These are phyloP conservation scores for Papio anubis DNA, from an alignment of 2,113 vertebrate genomes.

Conservation along the genomic window DNA sequence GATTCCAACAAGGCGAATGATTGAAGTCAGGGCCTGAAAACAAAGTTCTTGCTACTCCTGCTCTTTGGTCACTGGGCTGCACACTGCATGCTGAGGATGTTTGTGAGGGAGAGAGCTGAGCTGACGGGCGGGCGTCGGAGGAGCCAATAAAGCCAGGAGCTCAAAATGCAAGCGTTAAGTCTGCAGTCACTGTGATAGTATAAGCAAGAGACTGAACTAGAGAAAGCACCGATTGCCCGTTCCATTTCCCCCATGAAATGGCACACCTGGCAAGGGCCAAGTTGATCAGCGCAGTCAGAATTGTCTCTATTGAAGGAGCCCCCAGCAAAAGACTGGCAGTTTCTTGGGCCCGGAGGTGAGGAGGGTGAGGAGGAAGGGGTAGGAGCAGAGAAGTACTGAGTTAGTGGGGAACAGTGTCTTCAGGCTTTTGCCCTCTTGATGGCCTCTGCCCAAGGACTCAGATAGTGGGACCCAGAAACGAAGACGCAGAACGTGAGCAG, in stretches of 20 bases:
- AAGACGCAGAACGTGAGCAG: accelerated
- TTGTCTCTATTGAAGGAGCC: background rate
- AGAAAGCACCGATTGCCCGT: background rate
- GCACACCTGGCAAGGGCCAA: background rate
- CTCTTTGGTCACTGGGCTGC: background rate
- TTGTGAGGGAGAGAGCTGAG: background rate
- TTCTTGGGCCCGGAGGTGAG: background rate
- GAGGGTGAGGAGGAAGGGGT: background rate
- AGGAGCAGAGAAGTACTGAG: background rate
- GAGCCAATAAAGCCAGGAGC: background rate
- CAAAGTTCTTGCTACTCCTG: background rate
- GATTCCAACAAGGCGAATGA: background rate
- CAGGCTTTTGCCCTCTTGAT: background rate
- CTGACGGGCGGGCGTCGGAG: background rate
- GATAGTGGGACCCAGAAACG: background rate
- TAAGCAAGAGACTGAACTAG: background rate
- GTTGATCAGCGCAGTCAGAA: background rate
- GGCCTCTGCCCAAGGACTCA: background rate
- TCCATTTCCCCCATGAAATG: background rate
- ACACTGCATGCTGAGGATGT: accelerated
- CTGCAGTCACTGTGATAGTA: background rate
- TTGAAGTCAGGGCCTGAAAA: background rate
- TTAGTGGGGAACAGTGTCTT: background rate
- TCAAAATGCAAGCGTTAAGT: accelerated
- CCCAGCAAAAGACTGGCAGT: background rate